Evolutionary conservation across 1,140 invertebrate species (phyloP).

Genomic region (Scylla paramamosain): DNA sequence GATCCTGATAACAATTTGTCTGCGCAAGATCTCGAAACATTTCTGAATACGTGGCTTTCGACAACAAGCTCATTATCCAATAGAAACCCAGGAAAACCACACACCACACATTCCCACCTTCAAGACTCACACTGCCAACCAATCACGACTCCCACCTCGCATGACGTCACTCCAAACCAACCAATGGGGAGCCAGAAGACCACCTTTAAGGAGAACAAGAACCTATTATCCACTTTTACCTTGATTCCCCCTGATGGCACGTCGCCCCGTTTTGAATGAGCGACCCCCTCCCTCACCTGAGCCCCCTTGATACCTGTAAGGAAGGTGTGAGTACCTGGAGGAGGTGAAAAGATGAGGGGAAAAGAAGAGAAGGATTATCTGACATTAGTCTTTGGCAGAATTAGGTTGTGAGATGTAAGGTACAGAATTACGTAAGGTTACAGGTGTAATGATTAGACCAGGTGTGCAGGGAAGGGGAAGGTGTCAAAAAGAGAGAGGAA

Average conservation of each 20-base stretch:
- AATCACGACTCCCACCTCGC: not conserved
- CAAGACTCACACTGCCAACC: not conserved
- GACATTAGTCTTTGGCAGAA: not conserved
- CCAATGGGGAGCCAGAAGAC: not conserved
- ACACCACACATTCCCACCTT: too few relatives aligned
- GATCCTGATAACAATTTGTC: too few relatives aligned
- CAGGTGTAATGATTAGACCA: not conserved
- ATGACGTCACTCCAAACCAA: not conserved
- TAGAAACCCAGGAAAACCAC: too few relatives aligned
- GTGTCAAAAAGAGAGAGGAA: too few relatives aligned
- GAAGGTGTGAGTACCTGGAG: not conserved
- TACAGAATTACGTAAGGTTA: not conserved
- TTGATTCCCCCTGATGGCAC: slow-evolving; percentile 17
- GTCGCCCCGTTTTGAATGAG: not conserved
- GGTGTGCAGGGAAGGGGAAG: too few relatives aligned
- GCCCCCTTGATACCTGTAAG: not conserved
- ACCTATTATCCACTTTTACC: not conserved
- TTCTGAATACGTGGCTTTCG: too few relatives aligned
- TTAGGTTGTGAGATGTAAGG: not conserved
- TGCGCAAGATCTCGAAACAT: too few relatives aligned
- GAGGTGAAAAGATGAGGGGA: not conserved
- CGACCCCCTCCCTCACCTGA: not conserved
- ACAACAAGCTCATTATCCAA: too few relatives aligned
- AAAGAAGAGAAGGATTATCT: not conserved
- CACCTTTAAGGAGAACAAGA: not conserved